Conservation (phyloP, 2,797 vertebrate species). For the Discoglossus pictus region DNA sequence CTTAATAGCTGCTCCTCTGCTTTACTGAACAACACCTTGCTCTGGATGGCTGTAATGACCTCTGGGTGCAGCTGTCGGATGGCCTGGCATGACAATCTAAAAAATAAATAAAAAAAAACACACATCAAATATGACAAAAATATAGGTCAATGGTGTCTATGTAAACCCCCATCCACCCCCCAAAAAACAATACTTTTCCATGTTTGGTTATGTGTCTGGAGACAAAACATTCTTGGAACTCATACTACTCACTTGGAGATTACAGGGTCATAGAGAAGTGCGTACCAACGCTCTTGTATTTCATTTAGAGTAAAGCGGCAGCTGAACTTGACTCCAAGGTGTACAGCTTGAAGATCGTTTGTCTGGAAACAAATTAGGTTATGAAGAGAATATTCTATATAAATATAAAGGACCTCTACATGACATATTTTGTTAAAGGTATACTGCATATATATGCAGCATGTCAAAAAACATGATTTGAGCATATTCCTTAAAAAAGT, state of each 20-base stretch:
- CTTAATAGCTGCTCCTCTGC: slow-evolving; percentile 85
- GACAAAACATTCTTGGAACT: not conserved
- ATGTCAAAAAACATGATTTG: too few relatives aligned
- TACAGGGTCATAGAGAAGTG: slow-evolving; percentile 91
- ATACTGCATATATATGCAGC: too few relatives aligned
- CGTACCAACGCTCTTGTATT: slow-evolving; percentile 95
- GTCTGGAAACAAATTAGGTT: slow-evolving; percentile 79
- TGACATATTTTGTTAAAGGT: too few relatives aligned
- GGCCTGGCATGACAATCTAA: slow-evolving; percentile 89
- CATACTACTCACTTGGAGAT: slow-evolving; percentile 88
- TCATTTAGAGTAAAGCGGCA: slow-evolving; percentile 92
- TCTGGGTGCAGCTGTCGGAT: slow-evolving; percentile 96
- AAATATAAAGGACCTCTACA: too few relatives aligned
- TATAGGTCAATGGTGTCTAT: too few relatives aligned
- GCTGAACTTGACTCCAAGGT: slow-evolving; percentile 95
- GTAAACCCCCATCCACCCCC: too few relatives aligned
- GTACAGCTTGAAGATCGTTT: slow-evolving; percentile 89
- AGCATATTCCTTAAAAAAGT: too few relatives aligned
- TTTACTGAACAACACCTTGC: slow-evolving; percentile 93
- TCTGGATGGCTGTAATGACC: slow-evolving; percentile 92
- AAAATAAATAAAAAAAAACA: not conserved
- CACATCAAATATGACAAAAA: too few relatives aligned
- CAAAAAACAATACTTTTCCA: too few relatives aligned
- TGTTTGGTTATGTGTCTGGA: not conserved
- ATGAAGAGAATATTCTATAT: too few relatives aligned